phyloP scores from a whole-genome alignment of 2,888 invertebrate species.

The Apoda limacodes region DNA sequence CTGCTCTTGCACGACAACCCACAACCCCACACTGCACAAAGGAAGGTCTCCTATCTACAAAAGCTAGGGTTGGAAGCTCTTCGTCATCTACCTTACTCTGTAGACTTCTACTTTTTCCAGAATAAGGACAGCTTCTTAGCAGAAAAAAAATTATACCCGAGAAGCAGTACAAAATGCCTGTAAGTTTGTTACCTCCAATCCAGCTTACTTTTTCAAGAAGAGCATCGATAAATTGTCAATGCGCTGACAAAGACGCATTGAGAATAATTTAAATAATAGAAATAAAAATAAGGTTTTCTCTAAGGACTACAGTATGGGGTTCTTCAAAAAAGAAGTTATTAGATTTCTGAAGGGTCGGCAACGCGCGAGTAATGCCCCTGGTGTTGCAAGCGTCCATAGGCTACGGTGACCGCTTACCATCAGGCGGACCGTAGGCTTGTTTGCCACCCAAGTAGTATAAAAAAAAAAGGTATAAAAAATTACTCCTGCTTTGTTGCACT shows the following conservation, averaged over 20 bases:
- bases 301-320: too few species aligned
- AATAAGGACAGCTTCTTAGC: constrained; percentile 5
- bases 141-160: constrained; percentile 7
- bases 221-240: constrained; percentile 8
- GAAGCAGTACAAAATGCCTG: constrained; percentile 7
- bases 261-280: not conserved
- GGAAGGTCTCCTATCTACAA: constrained; percentile 7
- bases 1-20: constrained; percentile 1
- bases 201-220: constrained; percentile 7
- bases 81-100: constrained; percentile 10
- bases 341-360: too few species aligned
- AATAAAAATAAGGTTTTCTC: too few species aligned
- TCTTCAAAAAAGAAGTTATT: too few species aligned
- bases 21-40: constrained; percentile 1
- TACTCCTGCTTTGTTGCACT: too few species aligned
- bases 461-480: too few species aligned
- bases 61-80: constrained; percentile 11
- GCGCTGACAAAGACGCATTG: constrained; percentile 8
- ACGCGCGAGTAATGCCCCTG: too few species aligned
- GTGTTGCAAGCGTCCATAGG: too few species aligned
- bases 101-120: constrained; percentile 2
- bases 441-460: too few species aligned
- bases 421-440: too few species aligned
- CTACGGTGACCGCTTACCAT: too few species aligned
- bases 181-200: constrained; percentile 5